Base-by-base conservation (phyloP, 2,888 invertebrate genomes). In the Sphaeridia pumilis region DNA sequence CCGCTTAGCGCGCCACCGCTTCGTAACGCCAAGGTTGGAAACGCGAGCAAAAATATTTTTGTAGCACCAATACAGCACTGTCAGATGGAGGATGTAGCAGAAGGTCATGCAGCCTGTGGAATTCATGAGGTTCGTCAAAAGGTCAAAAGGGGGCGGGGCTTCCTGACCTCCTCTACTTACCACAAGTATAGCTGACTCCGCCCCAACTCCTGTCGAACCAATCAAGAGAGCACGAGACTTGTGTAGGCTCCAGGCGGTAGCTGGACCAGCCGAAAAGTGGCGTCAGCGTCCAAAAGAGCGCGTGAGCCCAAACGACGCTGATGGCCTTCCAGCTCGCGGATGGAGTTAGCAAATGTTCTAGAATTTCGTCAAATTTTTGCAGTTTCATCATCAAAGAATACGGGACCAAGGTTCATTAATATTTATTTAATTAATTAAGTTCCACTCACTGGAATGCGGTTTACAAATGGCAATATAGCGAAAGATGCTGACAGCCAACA, bases 231-330 rank as follows among this genome's bases (percentile, higher is more conserved):
- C 60, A 62, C 3, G 60, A 58, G 14, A 58, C 52, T 7, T 51
- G 41, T 20, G 52, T 56, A 4, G 60, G 60, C 24, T 60, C 60
- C 20, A 49, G 28, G 2, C 48, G 45, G 34, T 62, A 62, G 2
- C 54, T 44, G 5, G 62, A 62, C 62, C 59, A 60, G 1, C 62
- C 62, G 10, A 62, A 17, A 7, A 62, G 48, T 1, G 62, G 62
- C 0, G 58, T 24, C 14, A 38, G 34, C 1, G 62, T 60, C 57
- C 58, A 62, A n/a, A 58, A 46, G 27, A 62, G 36, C 22, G 58
- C 58, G 44, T 62, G 60, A 45, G 44, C 22, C 58, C 59, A 58
- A n/a, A 55, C 48, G 14, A 44, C 17, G 14, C 22, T 34, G 28
- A 60, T 50, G n/a, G 60, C 58, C 17, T 41, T 35, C 26, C 49